Evolutionary conservation across 2,888 invertebrate genomes (phyloP).

Genomic region (Phaonia tiefii): DNA sequence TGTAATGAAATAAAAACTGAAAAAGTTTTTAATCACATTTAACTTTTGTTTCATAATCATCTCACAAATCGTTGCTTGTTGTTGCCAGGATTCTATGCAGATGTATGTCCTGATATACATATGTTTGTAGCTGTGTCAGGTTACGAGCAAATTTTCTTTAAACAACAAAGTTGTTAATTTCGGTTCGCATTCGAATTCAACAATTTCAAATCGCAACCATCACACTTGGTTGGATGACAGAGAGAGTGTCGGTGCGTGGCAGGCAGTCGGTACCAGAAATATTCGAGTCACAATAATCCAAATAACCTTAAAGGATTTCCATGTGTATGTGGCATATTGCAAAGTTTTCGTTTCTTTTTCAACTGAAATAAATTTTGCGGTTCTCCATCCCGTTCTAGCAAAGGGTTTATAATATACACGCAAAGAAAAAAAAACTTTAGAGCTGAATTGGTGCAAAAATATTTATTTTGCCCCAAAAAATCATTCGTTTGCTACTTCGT

Average conservation of each 20-base stretch:
- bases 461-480: too few species aligned
- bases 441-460: too few species aligned
- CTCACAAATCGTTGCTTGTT: slow-evolving; percentile 52
- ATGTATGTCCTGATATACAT: background rate
- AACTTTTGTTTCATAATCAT: slow-evolving; percentile 63
- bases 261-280: slow-evolving; percentile 22
- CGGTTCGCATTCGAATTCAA: slow-evolving; percentile 37
- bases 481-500: too few species aligned
- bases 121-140: slow-evolving; percentile 1
- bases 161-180: slow-evolving; percentile 54
- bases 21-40: slow-evolving; percentile 64
- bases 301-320: slow-evolving; percentile 55
- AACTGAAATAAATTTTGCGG: slow-evolving; percentile 19
- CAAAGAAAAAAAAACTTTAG: too few species aligned
- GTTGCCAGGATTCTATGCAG: slow-evolving; percentile 6
- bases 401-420: background rate
- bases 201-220: slow-evolving; percentile 9
- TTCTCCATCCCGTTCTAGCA: background rate
- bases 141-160: slow-evolving; percentile 22
- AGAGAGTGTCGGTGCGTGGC: slow-evolving; percentile 8
- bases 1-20: slow-evolving; percentile 30
- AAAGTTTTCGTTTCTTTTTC: slow-evolving; percentile 57
- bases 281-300: slow-evolving; percentile 59
- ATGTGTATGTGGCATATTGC: slow-evolving; percentile 47
- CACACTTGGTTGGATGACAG: background rate